Base-by-base conservation (phyloP, 92 coral and sea anemone genomes). In the Scolanthus callimorphus region DNA sequence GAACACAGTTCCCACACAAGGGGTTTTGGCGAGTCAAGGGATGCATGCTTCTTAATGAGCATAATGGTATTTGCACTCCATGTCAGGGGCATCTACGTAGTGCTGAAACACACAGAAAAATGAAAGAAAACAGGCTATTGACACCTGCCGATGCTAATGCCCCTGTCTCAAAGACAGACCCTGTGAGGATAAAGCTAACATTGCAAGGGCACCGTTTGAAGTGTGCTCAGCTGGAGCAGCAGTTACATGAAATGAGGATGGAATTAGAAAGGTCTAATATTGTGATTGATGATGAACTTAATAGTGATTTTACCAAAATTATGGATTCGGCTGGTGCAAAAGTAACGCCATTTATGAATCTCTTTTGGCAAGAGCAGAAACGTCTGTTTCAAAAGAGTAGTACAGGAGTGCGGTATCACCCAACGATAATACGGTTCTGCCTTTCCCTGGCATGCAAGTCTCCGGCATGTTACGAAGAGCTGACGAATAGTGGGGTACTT, bases 321-420 rank as follows among this genome's bases (percentile, higher is more conserved):
- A 38, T 69, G 13, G 62, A 49, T 39, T 3, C 48, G 2, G 74
- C 74, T 52, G 68, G 48, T 10, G 17, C 45, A 13, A 55, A 74
- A 28, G 39, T 74, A 25, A 80, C 87, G 31, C 72, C 77, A 11
- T 80, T 80, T 60, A 60, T 74, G 70, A 80, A 54, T 28, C 57
- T 72, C 3, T 79, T 73, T 51, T 79, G 86, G 86, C 63, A 79
- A 34, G 57, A 79, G 63, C 86, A 73, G 60, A 66, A 79, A 48
- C 71, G 50, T 27, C 49, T 79, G 48, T 56, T 64, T 48, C 63
- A 75, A 29, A 50, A 52, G 25, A 73, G 61, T 34, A 47, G 39
- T 11, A 59, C 53, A 20, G 87, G 77, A 47, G 77, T 53, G 27
- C 82, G 73, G 19, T 80, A 74, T 29, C 77, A 80, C 34, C 80